Evolutionary conservation across 2,113 vertebrate species (phyloP), one percentile per base, ranked within the genome.

Genomic region (Entomyzon cyanotis): DNA sequence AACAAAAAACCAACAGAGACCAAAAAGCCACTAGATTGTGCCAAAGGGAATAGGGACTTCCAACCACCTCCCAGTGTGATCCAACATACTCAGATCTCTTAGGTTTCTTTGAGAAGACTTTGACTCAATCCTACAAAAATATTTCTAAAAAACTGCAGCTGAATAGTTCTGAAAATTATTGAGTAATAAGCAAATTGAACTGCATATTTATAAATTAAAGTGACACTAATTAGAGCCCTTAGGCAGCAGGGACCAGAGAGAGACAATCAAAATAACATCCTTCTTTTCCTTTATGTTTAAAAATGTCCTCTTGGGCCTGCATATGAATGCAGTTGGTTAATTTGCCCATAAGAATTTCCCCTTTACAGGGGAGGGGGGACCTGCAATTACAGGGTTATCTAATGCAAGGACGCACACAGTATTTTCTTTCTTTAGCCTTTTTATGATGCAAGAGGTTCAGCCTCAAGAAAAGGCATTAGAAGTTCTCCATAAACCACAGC

Each of bases 181-280:
- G 39, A 79, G n/a, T 42, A 94, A 93, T 64, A 79, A 85, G 55
- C 35, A 67, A 90, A 93, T 44, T 37, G 21, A 87, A 82, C 33
- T 65, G 63, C 24, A 25, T 42, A 71, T 89, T 93, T 94, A 42
- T 64, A 60, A 95, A 83, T 87, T 84, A 87, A 79, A 93, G 33
- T 12, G 1, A 39, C 78, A 53, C 31, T 91, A 87, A 94, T 95
- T 87, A 71, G 37, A 91, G 74, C 76, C 87, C 79, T 81, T 22
- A 77, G 91, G 91, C 64, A 95, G 31, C 56, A 59, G 15, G n/a
- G 30, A 77, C 63, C 50, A 87, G 75, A 85, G 77, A 93, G 52
- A 94, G 27, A 68, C 71, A 87, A 87, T 69, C 53, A 84, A 94
- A 91, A 94, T 90, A 55, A 74, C 35, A 83, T 90, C 47, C 33